These are phyloP conservation scores for Tenualosa thibaudeaui DNA, from an alignment of 2,797 vertebrate species.

Conservation along the genomic window DNA sequence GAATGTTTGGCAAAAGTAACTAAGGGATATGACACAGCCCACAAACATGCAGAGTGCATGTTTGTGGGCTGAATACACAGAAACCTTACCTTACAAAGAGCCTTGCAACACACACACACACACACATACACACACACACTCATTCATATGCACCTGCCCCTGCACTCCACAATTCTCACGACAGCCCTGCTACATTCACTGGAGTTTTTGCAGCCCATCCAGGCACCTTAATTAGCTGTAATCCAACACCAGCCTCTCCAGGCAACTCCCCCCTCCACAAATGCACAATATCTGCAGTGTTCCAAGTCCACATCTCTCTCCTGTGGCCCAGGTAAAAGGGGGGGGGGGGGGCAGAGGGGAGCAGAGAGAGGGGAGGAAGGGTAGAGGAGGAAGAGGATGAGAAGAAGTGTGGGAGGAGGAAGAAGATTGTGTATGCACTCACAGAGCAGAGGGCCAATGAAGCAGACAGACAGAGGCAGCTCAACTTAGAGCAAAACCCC, in stretches of 20 bases:
- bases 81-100: background rate
- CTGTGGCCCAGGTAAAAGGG: slow-evolving; percentile 53
- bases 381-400: background rate
- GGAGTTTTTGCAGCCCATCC: slow-evolving; percentile 8
- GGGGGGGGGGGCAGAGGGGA: slow-evolving; percentile 49
- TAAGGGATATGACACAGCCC: slow-evolving; percentile 6
- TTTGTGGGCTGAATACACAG: slow-evolving; percentile 15
- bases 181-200: background rate
- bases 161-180: background rate
- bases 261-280: background rate
- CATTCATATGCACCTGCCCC: background rate
- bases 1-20: slow-evolving; percentile 20
- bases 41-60: background rate
- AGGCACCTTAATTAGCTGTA: slow-evolving; percentile 60
- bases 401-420: background rate
- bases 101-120: background rate
- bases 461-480: background rate
- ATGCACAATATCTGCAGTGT: slow-evolving; percentile 68
- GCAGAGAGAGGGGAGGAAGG: background rate
- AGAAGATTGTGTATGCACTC: background rate
- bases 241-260: slow-evolving; percentile 60
- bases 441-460: background rate
- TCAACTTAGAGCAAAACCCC: background rate
- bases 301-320: slow-evolving; percentile 37
- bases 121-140: background rate